phyloP scores from a whole-genome alignment of 92 coral and sea anemone species.

The Galaxea fascicularis region DNA sequence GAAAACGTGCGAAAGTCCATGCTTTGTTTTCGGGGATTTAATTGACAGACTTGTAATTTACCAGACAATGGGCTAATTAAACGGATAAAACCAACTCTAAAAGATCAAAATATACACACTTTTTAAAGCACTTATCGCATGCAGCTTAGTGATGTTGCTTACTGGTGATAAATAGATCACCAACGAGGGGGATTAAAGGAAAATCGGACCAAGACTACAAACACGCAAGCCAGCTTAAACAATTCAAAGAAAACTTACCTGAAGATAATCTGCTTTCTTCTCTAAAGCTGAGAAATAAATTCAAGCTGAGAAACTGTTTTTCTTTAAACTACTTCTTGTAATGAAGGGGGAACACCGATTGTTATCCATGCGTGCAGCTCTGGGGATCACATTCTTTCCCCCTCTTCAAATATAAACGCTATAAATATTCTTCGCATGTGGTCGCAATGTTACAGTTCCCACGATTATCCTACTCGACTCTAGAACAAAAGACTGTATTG shows the following conservation, averaged over 20 bases:
- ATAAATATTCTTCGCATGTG: constrained; percentile 63
- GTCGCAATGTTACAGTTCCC: constrained; percentile 55
- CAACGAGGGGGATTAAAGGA: constrained; percentile 47
- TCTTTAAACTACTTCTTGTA: neutral
- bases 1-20: constrained; percentile 17
- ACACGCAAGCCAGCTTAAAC: constrained; percentile 63
- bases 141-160: constrained; percentile 51
- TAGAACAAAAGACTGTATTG: constrained; percentile 55
- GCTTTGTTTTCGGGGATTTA: constrained; percentile 39
- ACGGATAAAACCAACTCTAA: constrained; percentile 43
- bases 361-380: constrained; percentile 55
- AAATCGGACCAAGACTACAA: constrained; percentile 47
- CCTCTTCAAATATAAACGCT: constrained; percentile 66
- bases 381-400: constrained; percentile 41
- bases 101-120: constrained; percentile 62
- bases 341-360: neutral
- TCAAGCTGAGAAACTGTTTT: constrained; percentile 15
- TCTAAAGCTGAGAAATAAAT: constrained; percentile 30
- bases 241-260: constrained; percentile 36
- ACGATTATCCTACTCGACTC: constrained; percentile 38
- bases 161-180: constrained; percentile 32
- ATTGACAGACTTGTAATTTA: constrained; percentile 26
- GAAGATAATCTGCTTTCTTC: constrained; percentile 27
- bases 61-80: constrained; percentile 54
- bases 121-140: constrained; percentile 52